Evolutionary conservation across 2,888 invertebrate species (phyloP), one percentile per base, ranked within the genome.

Genomic region (Marronus borbonicus): DNA sequence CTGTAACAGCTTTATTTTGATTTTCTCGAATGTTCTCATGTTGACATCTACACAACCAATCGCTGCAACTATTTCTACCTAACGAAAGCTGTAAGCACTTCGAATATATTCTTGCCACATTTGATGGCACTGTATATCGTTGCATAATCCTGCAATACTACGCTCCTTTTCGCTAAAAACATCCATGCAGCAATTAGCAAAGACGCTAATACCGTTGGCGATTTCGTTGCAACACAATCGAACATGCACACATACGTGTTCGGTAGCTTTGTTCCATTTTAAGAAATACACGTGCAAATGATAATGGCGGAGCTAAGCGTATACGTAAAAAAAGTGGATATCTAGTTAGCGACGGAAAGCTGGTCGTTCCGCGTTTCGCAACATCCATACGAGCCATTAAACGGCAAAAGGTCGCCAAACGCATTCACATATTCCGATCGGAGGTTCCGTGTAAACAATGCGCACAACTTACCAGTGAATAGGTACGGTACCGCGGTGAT

Each of bases 361-460:
- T 17, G 24, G 66, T 49, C 44, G 20, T 66, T 66, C 66, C 44
- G 39, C 44, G 66, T 66, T 66, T 66, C 44, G 66, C 20, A 66
- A 66, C 44, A 66, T 66, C 20, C 31, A 52, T 17, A 52, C 52
- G 52, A 44, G 44, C 65, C 24, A 44, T 66, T 44, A 66, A 66
- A 66, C 44, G 66, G 10, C 66, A 44, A 44, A 36, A 66, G 44
- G 17, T 66, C 66, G 44, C 17, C 44, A 12, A 44, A 44, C 4
- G 66, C 66, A 66, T 44, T 66, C 66, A n/a, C 64, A 36, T 65
- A 65, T 65, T 39, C 64, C 31, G 64, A 65, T 65, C 7, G 31
- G 62, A 62, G 64, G 24, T 65, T 65, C 64, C n/a, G n/a, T 65
- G 64, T 66, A 66, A 44, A 44, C 66, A 44, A 39, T 44, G 66